phyloP scores from a whole-genome alignment of 2,797 vertebrate species.

The Psittacula derbiana region DNA sequence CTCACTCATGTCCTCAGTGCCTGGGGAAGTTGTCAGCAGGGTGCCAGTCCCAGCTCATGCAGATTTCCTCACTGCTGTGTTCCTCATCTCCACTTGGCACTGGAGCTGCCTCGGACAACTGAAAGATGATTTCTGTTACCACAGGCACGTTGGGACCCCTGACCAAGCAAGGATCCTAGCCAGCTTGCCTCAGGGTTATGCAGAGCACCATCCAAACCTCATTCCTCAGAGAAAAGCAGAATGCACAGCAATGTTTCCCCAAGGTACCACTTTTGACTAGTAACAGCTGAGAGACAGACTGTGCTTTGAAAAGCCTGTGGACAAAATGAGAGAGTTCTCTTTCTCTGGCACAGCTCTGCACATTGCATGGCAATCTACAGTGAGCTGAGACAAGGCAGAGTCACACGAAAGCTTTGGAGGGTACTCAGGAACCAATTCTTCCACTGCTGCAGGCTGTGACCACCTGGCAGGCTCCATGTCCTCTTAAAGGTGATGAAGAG shows the following conservation, averaged over 20 bases:
- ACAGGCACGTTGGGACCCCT: neutral
- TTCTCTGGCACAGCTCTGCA: neutral
- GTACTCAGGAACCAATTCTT: neutral
- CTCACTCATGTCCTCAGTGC: neutral
- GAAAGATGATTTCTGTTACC: neutral
- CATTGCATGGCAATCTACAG: neutral
- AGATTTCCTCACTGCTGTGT: neutral
- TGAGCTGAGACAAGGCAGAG: neutral
- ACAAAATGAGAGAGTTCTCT: neutral
- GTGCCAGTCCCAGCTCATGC: neutral
- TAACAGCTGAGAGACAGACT: neutral
- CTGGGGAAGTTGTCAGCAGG: neutral
- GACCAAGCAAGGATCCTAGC: neutral
- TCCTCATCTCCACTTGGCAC: neutral
- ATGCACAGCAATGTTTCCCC: neutral
- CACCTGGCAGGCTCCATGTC: neutral
- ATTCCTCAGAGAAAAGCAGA: neutral
- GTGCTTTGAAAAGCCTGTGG: neutral
- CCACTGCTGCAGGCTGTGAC: neutral
- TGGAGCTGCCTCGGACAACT: accelerated
- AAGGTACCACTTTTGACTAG: neutral
- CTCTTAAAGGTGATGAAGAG: neutral
- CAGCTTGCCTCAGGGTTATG: neutral
- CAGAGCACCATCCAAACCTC: neutral
- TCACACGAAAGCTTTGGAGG: neutral